Conservation (phyloP, 2,888 invertebrate species). For the Catocala fraxini region DNA sequence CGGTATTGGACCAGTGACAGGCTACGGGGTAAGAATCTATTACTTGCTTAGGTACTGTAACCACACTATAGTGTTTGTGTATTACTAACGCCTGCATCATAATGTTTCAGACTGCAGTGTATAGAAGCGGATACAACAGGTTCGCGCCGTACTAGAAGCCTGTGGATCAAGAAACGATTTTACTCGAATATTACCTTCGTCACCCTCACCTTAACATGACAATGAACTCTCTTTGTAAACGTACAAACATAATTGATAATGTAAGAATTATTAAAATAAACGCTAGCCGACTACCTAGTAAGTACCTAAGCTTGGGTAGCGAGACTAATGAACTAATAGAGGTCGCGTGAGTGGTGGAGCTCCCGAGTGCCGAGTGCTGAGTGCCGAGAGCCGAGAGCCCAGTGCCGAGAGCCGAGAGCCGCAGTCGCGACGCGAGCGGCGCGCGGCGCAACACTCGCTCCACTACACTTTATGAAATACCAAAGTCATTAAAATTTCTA, state of each 20-base stretch:
- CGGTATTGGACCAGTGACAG: constrained; percentile 98
- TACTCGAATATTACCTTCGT: constrained; percentile 83
- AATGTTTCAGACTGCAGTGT: constrained; percentile 94
- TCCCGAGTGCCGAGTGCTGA: too few relatives aligned
- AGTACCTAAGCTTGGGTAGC: constrained; percentile 72
- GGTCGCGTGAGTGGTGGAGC: constrained; percentile 45
- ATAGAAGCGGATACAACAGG: constrained; percentile 97
- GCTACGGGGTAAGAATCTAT: constrained; percentile 95
- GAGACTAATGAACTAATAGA: constrained; percentile 53
- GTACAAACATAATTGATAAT: constrained; percentile 83
- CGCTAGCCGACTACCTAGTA: constrained; percentile 80
- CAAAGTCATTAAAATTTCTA: constrained; percentile 85
- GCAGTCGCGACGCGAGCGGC: neutral
- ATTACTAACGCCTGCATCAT: constrained; percentile 10
- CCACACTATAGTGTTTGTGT: neutral
- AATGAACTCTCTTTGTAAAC: constrained; percentile 87
- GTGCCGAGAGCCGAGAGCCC: too few relatives aligned
- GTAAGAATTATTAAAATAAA: constrained; percentile 78
- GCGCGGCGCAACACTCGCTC: constrained; percentile 21
- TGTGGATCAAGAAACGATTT: constrained; percentile 76
- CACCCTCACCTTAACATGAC: constrained; percentile 83
- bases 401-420: too few relatives aligned
- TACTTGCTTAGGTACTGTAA: neutral
- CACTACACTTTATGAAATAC: constrained; percentile 75
- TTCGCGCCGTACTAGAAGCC: constrained; percentile 95